These are phyloP conservation scores for Synanthedon myopaeformis DNA, from an alignment of 2,888 invertebrate species.

Conservation along the genomic window DNA sequence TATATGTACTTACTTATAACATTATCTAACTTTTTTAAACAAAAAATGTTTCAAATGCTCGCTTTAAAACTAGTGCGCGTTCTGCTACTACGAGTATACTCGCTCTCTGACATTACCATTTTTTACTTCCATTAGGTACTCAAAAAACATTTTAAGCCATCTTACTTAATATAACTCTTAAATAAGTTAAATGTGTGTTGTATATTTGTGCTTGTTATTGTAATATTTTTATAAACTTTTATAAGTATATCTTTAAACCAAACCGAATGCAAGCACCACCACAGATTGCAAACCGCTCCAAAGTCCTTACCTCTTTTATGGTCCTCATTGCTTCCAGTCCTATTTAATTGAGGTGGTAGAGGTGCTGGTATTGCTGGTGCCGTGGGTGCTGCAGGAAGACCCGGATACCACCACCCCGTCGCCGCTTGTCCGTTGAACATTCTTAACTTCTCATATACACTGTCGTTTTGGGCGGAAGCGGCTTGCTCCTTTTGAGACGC, in stretches of 20 bases:
- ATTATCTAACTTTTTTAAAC: too few species aligned
- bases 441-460: conserved; percentile 93
- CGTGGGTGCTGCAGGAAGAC: conserved; percentile 77
- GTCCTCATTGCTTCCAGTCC: conserved; percentile 74
- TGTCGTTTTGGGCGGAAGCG: conserved; percentile 84
- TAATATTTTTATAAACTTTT: too few species aligned
- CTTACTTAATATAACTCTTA: too few species aligned
- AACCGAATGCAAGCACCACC: neutral
- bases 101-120: too few species aligned
- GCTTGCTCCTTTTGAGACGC: conserved; percentile 97
- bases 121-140: too few species aligned
- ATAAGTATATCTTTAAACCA: neutral
- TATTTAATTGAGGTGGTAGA: conserved; percentile 68
- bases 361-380: conserved; percentile 81
- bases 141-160: too few species aligned
- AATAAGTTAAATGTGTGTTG: too few species aligned
- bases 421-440: conserved; percentile 94
- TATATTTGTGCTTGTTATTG: too few species aligned
- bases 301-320: conserved; percentile 78
- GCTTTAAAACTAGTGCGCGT: neutral
- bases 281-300: neutral
- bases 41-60: neutral
- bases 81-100: too few species aligned
- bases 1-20: too few species aligned
- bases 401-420: conserved; percentile 89